A percentile compares a stretch with the other conserved stretches of the same genome.
Conservation (phyloP, 2,113 vertebrate genomes). For the Probosciger aterrimus region DNA sequence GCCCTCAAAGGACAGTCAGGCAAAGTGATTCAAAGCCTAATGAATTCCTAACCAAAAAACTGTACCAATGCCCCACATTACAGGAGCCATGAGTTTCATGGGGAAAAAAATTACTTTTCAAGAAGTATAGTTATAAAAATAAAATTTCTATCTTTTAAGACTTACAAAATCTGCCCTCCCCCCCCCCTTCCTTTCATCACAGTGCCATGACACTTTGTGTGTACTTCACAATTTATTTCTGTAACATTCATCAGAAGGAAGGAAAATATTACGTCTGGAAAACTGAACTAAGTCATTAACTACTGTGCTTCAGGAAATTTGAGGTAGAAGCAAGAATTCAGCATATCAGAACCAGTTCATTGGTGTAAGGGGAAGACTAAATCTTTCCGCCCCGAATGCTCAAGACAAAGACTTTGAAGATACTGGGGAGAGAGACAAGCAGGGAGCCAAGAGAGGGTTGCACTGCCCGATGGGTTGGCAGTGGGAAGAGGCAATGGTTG, state of each 20-base stretch:
- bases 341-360: background rate
- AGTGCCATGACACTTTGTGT: background rate
- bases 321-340: background rate
- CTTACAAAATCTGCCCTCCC: background rate
- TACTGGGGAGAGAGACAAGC: background rate
- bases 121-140: background rate
- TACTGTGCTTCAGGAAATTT: background rate
- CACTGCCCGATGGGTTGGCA: rapidly evolving
- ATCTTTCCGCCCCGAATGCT: background rate
- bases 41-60: background rate
- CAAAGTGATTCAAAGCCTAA: background rate
- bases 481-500: background rate
- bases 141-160: background rate
- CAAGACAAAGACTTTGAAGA: background rate
- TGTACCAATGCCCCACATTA: background rate
- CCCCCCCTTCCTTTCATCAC: background rate
- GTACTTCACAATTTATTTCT: background rate
- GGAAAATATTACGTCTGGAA: background rate
- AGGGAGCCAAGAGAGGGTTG: background rate
- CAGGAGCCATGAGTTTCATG: background rate
- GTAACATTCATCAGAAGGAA: background rate
- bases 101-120: background rate
- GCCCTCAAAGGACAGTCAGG: background rate
- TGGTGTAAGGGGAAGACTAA: background rate
- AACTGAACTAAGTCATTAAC: background rate